Evolutionary conservation across 2,888 invertebrate species (phyloP), one percentile per base, ranked within the genome.

Genomic region (Agrotis puta): DNA sequence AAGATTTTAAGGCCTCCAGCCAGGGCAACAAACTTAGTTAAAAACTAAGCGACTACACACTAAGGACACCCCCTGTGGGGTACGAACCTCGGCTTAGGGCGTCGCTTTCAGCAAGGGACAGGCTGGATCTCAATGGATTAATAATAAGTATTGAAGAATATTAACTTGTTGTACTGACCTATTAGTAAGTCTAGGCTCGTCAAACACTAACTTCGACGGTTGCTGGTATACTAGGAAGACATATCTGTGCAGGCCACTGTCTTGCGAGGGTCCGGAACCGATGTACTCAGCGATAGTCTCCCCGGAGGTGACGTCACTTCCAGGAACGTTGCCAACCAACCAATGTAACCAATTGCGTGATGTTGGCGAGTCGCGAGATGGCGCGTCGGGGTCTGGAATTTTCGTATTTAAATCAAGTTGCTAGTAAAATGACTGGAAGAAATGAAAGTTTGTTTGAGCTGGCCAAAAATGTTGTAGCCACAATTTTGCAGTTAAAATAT

Each of bases 131-230:
- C n/a, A n/a, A n/a, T n/a, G n/a, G n/a, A n/a, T n/a, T n/a, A n/a
- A n/a, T n/a, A n/a, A n/a, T n/a, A n/a, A n/a, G n/a, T 53, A 24
- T 53, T 53, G 24, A 18, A 53, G 16, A 24, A 53, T 24, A 51
- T 14, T 22, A 53, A 16, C 0, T 33, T 7, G 39, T 54, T 54
- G 7, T 54, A 88, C 91, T 90, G 83, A 96, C 92, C 88, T 96
- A 87, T 97, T 97, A 6, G 97, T 70, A 18, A 76, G 16, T 24
- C 45, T 51, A 18, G 57, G 70, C 11, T 74, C 70, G 1, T 74
- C 47, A 58, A 76, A 75, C 13, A 27, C n/a, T 27, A 76, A 16
- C 48, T 11, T 1, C 9, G n/a, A 43, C 24, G 76, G 69, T 56
- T 74, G 74, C 18, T 75, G 18, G 47, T 75, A 75, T 9, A 75